phyloP scores from a whole-genome alignment of 2,888 invertebrate genomes.

The Apamea epomidion region DNA sequence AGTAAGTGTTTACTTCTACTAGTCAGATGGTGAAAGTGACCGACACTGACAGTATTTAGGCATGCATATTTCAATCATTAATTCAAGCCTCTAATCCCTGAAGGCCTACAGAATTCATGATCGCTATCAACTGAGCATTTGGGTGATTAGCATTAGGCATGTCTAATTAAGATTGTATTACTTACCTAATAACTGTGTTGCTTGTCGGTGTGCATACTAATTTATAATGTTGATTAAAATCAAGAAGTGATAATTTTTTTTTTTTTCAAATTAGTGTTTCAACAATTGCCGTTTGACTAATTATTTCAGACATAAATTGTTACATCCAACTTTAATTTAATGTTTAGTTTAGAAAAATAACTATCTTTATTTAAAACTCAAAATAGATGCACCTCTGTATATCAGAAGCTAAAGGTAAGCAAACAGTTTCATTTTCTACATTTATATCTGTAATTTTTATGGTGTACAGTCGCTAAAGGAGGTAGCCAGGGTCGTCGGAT shows the following conservation, averaged over 20 bases:
- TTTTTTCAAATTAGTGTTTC: neutral
- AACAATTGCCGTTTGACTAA: neutral
- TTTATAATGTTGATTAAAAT: neutral
- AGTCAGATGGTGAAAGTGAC: neutral
- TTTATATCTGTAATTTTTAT: too few relatives aligned
- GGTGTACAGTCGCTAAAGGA: too few relatives aligned
- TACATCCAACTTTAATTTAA: neutral
- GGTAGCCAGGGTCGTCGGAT: too few relatives aligned
- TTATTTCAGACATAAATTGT: neutral
- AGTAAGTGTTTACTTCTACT: too few relatives aligned
- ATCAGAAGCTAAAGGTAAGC: neutral
- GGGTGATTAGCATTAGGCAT: conserved; percentile 11
- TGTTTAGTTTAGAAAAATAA: neutral
- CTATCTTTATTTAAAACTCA: too few relatives aligned
- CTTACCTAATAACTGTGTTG: neutral
- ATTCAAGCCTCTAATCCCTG: conserved; percentile 20
- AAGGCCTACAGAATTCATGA: conserved; percentile 31
- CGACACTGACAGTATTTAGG: neutral
- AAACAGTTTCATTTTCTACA: too few relatives aligned
- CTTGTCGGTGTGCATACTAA: neutral
- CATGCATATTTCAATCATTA: conserved; percentile 25
- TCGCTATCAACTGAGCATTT: conserved; percentile 31
- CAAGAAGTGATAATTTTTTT: neutral
- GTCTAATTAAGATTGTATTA: conserved; percentile 14
- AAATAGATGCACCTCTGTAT: neutral